A percentile compares a stretch with the other conserved stretches of the same genome.
Conservation (phyloP, 2,888 invertebrate species). For the Sinelater perroti region DNA sequence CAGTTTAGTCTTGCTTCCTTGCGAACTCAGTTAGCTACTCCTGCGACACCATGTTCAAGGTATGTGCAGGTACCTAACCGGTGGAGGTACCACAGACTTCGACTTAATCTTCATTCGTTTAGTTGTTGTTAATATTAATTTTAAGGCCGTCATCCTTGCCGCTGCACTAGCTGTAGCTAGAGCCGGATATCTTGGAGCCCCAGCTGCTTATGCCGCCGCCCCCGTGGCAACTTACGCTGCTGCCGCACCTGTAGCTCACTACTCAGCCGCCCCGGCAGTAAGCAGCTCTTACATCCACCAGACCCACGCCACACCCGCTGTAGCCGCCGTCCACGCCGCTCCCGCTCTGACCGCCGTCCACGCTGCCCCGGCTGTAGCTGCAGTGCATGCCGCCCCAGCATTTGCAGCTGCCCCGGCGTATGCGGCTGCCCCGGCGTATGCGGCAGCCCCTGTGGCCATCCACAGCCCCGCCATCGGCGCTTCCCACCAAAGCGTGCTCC, state of each 20-base stretch:
- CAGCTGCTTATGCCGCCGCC: slow-evolving; percentile 51
- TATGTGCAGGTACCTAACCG: too few species aligned
- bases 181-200: slow-evolving; percentile 66
- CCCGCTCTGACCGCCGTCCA: slow-evolving; percentile 49
- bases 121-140: too few species aligned
- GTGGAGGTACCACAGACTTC: too few species aligned
- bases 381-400: slow-evolving; percentile 46
- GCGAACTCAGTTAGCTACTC: slow-evolving; percentile 21
- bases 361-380: slow-evolving; percentile 47
- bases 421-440: slow-evolving; percentile 46
- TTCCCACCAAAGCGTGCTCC: slow-evolving; percentile 66
- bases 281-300: slow-evolving; percentile 46
- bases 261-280: slow-evolving; percentile 49
- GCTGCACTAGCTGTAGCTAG: slow-evolving; percentile 68
- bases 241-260: slow-evolving; percentile 50
- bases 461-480: slow-evolving; percentile 59
- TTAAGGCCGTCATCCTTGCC: slow-evolving; percentile 65
- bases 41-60: slow-evolving; percentile 51
- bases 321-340: slow-evolving; percentile 43
- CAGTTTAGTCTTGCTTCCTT: slow-evolving; percentile 37
- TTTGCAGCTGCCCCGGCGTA: slow-evolving; percentile 49
- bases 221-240: slow-evolving; percentile 54
- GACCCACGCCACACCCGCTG: slow-evolving; percentile 54
- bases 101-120: too few species aligned
- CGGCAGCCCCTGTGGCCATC: slow-evolving; percentile 49